Conservation (phyloP, 2,888 invertebrate species). For the Aphodius sticticus region DNA sequence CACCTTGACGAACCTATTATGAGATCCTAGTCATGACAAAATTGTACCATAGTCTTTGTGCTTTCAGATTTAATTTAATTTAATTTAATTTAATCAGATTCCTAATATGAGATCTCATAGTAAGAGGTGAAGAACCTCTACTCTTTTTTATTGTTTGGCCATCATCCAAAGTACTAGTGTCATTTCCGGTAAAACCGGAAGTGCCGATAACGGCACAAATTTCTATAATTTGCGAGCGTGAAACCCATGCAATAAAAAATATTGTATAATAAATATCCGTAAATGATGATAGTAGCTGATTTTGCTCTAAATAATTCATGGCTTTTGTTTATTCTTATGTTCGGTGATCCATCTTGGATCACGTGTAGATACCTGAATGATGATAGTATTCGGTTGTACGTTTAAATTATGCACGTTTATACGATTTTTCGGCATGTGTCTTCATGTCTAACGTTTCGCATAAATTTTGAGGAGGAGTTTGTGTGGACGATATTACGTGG, state of each 20-base stretch:
- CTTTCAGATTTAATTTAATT: no score
- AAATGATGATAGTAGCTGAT: not conserved
- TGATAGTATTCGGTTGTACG: not conserved
- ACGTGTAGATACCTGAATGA: not conserved
- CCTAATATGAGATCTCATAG: no score
- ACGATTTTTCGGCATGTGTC: constrained; percentile 5
- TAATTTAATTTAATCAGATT: no score
- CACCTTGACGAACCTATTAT: not conserved
- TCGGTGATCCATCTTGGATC: not conserved
- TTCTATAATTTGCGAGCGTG: not conserved
- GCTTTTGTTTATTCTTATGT: not conserved
- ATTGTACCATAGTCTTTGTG: not conserved
- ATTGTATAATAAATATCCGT: not conserved
- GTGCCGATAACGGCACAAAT: not conserved
- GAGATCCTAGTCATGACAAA: not conserved
- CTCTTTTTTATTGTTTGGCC: not conserved
- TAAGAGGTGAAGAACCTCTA: not conserved
- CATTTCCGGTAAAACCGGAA: constrained; percentile 4
- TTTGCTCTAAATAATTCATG: not conserved
- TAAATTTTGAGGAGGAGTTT: not conserved
- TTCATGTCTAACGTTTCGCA: constrained; percentile 7
- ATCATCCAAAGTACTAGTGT: not conserved
- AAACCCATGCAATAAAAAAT: not conserved
- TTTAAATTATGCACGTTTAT: not conserved
- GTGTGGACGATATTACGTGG: not conserved